phyloP scores from a whole-genome alignment of 2,113 vertebrate genomes.

The Trinectes maculatus region DNA sequence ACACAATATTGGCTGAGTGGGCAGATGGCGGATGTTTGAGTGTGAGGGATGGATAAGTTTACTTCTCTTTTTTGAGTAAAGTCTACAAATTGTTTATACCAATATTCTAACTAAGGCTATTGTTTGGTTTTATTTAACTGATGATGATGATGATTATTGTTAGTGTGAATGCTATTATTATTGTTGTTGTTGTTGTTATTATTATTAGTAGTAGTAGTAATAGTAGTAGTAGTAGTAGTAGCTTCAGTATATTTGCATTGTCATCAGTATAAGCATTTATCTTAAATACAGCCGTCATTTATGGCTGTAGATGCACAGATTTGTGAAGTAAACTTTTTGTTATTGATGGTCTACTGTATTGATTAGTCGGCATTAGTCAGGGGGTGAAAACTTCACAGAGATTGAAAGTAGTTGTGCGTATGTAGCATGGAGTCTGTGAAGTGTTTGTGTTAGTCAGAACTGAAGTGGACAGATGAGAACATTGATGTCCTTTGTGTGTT shows the following conservation, averaged over 20 bases:
- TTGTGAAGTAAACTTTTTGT: background rate
- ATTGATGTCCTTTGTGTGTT: constrained; percentile 43
- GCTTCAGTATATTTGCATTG: background rate
- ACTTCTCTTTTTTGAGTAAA: constrained; percentile 36
- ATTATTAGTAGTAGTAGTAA: too few relatives aligned
- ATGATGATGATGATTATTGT: too few relatives aligned
- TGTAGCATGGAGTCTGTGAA: constrained; percentile 30
- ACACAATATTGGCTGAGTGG: constrained; percentile 60
- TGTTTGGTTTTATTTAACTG: background rate
- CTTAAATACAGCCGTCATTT: background rate
- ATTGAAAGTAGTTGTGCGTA: constrained; percentile 38
- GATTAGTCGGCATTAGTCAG: constrained; percentile 42
- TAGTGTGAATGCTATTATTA: too few relatives aligned
- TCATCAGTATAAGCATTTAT: background rate
- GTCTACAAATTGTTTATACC: constrained; percentile 19
- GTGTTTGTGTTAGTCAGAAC: constrained; percentile 41
- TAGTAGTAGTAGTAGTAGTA: too few relatives aligned
- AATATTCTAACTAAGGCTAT: background rate
- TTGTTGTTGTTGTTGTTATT: too few relatives aligned
- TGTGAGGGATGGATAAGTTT: constrained; percentile 49
- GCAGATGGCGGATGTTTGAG: constrained; percentile 47
- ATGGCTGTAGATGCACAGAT: background rate
- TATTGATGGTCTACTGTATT: constrained; percentile 41
- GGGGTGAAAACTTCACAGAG: constrained; percentile 36
- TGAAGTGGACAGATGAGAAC: constrained; percentile 47